phyloP scores from a whole-genome alignment of 2,113 vertebrate species.

The Barbus barbus region DNA sequence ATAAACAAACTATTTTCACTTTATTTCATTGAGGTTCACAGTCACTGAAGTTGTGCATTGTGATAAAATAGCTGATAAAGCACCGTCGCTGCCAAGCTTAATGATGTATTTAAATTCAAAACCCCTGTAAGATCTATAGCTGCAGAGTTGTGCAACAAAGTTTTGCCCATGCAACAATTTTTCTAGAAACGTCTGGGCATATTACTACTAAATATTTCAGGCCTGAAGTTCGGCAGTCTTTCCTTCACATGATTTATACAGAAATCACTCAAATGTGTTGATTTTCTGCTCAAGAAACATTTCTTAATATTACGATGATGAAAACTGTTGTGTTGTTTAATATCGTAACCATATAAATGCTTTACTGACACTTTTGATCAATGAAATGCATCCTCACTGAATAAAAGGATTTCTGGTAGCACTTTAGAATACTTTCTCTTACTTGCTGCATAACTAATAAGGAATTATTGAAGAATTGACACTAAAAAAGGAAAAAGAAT shows the following conservation, averaged over 20 bases:
- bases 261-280: neutral
- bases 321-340: neutral
- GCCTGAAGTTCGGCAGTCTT: neutral
- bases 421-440: too few relatives aligned
- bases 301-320: neutral
- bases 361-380: neutral
- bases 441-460: too few relatives aligned
- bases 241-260: neutral
- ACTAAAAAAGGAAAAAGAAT: too few relatives aligned
- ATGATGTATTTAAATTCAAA: constrained; percentile 30
- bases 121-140: neutral
- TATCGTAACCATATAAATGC: neutral
- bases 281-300: neutral
- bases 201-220: constrained; percentile 22
- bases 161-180: constrained; percentile 20
- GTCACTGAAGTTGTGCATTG: constrained; percentile 29
- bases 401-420: too few relatives aligned
- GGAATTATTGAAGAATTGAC: too few relatives aligned
- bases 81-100: constrained; percentile 7
- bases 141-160: constrained; percentile 1
- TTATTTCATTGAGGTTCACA: neutral
- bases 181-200: neutral
- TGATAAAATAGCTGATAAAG: constrained; percentile 39
- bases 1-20: constrained; percentile 32
- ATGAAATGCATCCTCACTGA: neutral